Conservation (phyloP, 2,888 invertebrate species). For the Drosophila pseudotalamancana region DNA sequence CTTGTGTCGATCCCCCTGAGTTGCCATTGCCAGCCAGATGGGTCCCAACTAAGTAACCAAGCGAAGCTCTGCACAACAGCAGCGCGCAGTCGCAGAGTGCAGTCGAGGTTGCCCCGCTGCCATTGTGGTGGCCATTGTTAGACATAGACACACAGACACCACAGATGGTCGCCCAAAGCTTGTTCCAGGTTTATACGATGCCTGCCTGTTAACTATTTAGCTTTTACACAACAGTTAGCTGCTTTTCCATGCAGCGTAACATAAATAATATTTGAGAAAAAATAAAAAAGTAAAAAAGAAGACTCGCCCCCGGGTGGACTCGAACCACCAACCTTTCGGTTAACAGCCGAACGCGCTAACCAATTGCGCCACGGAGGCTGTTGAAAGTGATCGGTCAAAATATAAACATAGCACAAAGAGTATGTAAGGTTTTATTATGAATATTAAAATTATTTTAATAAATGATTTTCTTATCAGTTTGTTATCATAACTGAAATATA, state of each 20-base stretch:
- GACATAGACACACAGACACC: conserved; percentile 68
- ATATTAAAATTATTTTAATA: not conserved
- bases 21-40: conserved; percentile 71
- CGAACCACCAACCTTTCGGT: conserved; percentile 99
- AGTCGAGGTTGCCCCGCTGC: conserved; percentile 45
- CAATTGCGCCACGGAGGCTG: conserved; percentile 94
- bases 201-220: not conserved
- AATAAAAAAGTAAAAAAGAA: not conserved
- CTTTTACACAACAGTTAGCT: too few relatives aligned
- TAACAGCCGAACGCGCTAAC: conserved; percentile 99
- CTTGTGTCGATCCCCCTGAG: conserved; percentile 45
- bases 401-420: too few relatives aligned
- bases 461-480: not conserved
- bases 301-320: conserved; percentile 96
- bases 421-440: too few relatives aligned
- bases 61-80: conserved; percentile 31
- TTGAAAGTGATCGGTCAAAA: not conserved
- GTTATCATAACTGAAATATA: not conserved
- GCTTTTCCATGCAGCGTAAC: too few relatives aligned
- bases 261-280: not conserved
- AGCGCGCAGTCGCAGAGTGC: conserved; percentile 14
- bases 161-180: conserved; percentile 28
- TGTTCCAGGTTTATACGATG: conserved; percentile 52
- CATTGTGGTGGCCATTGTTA: conserved; percentile 73
- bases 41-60: conserved; percentile 66